Evolutionary conservation across 2,113 vertebrate genomes (phyloP), one percentile per base, ranked within the genome.

Genomic region (Peromyscus polionotus): DNA sequence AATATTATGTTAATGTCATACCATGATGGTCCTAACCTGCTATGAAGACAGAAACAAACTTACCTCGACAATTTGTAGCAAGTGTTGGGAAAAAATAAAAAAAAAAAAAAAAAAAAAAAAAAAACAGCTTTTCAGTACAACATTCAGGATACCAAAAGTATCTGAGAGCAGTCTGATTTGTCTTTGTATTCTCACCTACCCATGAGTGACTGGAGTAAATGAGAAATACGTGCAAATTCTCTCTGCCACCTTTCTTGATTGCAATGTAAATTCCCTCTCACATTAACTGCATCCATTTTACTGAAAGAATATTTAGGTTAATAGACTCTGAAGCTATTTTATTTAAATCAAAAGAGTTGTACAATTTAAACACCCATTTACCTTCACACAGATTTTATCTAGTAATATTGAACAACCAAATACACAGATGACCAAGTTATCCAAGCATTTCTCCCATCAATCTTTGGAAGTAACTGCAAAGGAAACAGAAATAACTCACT

Each of bases 271-370:
- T 36, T 70, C 19, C 9, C 22, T 96, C 81, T 73, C 20, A 88
- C 42, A 5, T 51, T 75, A 16, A 83, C 26, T 93, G 42, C 48
- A 8, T 70, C 85, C 80, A 65, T 87, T 81, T 94, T 86, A 14
- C 20, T 91, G n/a, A 88, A 91, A 80, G 3, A 65, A 57, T 75
- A 92, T 76, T 86, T 94, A 92, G 17, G 13, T 48, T 70, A 90
- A 39, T 6, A 94, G 24, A 85, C 33, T 76, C 10, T 88, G 19
- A 72, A 76, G 51, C 33, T 81, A 33, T 57, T 89, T 91, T 45
- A 57, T 57, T 93, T 7, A 59, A 67, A 13, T 5, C 79, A 73
- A 85, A 88, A 70, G 22, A 59, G 26, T 16, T 61, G 61, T 59
- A 73, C 33, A 81, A 81, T 88, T 84, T 75, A 89, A 75, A 70